Percentiles rank a stretch among this genome's conserved stretches.
These are phyloP conservation scores for Rotaria sp. DNA, from an alignment of 2,888 invertebrate species.

Conservation along the genomic window DNA sequence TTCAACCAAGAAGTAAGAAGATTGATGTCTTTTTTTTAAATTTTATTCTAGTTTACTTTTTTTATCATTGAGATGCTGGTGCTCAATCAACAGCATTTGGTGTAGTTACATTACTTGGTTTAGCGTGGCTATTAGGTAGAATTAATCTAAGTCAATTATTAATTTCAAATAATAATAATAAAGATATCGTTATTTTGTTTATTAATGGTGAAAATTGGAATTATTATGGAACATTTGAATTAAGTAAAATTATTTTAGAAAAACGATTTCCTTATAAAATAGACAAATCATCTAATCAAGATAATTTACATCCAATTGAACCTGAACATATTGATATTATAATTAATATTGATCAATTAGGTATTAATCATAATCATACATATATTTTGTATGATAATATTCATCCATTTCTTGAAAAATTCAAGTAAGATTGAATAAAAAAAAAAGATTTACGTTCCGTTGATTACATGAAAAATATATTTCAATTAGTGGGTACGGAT, in stretches of 20 bases:
- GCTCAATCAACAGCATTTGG: neutral
- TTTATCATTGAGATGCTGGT: neutral
- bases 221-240: neutral
- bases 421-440: neutral
- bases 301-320: neutral
- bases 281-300: neutral
- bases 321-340: neutral
- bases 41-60: neutral
- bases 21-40: neutral
- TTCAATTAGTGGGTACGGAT: too few relatives aligned
- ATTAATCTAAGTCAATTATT: neutral
- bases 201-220: neutral
- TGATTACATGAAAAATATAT: too few relatives aligned
- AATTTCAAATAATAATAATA: neutral
- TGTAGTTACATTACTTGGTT: neutral
- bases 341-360: constrained; percentile 8
- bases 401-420: neutral
- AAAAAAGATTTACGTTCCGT: neutral
- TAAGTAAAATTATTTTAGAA: neutral
- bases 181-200: neutral
- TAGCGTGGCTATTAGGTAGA: neutral
- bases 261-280: neutral
- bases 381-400: neutral
- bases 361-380: neutral
- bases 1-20: neutral